Conservation (phyloP, 2,888 invertebrate genomes). For the Meloe dianella region DNA sequence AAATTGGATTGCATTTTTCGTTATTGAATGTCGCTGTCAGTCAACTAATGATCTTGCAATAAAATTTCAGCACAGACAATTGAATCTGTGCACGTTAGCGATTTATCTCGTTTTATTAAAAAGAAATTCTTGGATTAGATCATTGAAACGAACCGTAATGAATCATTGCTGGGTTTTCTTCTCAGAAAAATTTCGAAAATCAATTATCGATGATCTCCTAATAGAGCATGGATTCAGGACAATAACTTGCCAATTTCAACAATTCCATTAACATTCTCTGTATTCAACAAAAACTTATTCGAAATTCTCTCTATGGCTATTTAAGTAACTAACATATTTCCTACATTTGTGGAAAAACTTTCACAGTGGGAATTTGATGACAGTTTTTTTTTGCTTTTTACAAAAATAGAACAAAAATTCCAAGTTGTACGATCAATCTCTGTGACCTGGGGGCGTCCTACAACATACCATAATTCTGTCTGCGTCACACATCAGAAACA, state of each 20-base stretch:
- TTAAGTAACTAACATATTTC: neutral
- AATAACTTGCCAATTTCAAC: neutral
- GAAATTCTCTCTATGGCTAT: neutral
- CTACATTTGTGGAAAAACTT: neutral
- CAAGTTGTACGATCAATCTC: slow-evolving; percentile 2
- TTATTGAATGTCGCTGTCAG: slow-evolving; percentile 19
- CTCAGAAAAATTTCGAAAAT: neutral
- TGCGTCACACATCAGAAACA: slow-evolving; percentile 8
- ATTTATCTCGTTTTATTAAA: neutral
- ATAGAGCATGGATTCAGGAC: neutral
- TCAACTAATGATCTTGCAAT: slow-evolving; percentile 11
- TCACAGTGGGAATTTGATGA: neutral
- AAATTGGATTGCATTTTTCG: slow-evolving; percentile 27
- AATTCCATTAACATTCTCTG: neutral
- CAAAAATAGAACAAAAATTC: neutral
- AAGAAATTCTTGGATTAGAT: too few species aligned
- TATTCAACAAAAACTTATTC: neutral
- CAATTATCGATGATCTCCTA: neutral
- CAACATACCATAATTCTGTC: neutral
- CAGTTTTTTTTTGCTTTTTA: neutral
- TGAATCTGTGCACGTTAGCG: neutral
- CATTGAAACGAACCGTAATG: neutral
- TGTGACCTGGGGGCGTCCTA: slow-evolving; percentile 1
- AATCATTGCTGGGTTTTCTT: too few species aligned
- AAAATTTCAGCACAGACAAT: slow-evolving; percentile 1